Percentiles rank a stretch among this genome's conserved stretches.
These are phyloP conservation scores for Salvelinus fontinalis DNA, from an alignment of 2,113 vertebrate genomes.

Conservation along the genomic window DNA sequence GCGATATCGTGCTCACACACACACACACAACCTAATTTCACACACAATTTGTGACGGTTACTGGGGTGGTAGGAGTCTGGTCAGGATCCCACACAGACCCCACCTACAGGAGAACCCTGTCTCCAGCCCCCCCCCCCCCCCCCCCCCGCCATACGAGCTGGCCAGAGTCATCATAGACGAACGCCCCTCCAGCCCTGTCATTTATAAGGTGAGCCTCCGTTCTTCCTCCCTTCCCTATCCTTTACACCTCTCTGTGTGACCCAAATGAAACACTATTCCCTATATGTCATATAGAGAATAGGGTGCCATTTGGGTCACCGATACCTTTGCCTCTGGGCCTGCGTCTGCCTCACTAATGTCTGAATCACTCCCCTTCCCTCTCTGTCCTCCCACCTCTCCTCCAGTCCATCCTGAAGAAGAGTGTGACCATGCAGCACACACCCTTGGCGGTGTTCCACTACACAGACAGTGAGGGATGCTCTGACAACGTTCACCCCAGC, in stretches of 20 bases:
- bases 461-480: constrained; percentile 61
- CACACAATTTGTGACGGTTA: constrained; percentile 71
- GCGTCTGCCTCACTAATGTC: too few species aligned
- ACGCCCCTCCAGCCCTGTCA: constrained; percentile 49
- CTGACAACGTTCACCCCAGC: constrained; percentile 62
- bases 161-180: constrained; percentile 79
- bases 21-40: too few species aligned
- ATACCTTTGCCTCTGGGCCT: too few species aligned
- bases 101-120: constrained; percentile 72
- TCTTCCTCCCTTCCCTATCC: neutral
- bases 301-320: too few species aligned
- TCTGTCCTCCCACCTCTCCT: too few species aligned
- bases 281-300: too few species aligned
- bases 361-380: too few species aligned
- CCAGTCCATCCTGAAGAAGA: constrained; percentile 86
- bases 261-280: too few species aligned
- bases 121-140: neutral
- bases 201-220: constrained; percentile 75
- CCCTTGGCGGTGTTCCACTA: constrained; percentile 83
- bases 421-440: constrained; percentile 74
- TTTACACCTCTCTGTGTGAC: too few species aligned
- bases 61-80: constrained; percentile 66
- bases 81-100: constrained; percentile 71
- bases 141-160: constrained; percentile 63
- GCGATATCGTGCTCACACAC: neutral